These are phyloP conservation scores for Sinocyclocheilus rhinocerous DNA, from an alignment of 2,113 vertebrate genomes.

Conservation along the genomic window DNA sequence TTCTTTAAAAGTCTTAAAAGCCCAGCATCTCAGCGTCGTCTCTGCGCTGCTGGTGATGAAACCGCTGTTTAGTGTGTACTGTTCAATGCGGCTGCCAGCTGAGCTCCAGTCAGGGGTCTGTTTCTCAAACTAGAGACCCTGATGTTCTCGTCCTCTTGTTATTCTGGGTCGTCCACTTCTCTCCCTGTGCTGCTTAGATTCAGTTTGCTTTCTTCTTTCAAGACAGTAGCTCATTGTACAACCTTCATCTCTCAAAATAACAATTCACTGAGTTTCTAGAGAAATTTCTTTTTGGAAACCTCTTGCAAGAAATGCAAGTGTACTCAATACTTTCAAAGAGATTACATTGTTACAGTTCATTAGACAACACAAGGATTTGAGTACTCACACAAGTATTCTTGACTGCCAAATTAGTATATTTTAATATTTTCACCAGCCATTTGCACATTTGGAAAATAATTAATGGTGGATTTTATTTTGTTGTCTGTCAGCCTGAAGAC, in stretches of 20 bases:
- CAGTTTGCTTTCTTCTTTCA: background rate
- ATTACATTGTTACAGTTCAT: background rate
- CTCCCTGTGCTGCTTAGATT: background rate
- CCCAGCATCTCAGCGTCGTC: background rate
- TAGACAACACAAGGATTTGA: background rate
- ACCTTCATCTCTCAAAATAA: background rate
- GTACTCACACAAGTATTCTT: too few relatives aligned
- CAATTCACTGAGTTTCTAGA: background rate
- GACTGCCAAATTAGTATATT: too few relatives aligned
- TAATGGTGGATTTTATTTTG: background rate
- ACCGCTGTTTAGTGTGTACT: background rate
- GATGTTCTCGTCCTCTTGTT: background rate
- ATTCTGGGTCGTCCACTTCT: conserved; percentile 10
- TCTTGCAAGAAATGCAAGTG: background rate
- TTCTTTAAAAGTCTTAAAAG: background rate
- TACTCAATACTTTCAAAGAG: background rate
- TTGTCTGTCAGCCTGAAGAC: conserved; percentile 78
- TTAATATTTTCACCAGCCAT: background rate
- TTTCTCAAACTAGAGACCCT: conserved; percentile 16
- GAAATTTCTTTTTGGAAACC: background rate
- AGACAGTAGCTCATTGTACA: background rate
- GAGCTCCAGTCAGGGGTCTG: conserved; percentile 1
- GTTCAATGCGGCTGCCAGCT: conserved; percentile 4
- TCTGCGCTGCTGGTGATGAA: background rate
- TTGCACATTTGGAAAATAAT: background rate